phyloP scores from a whole-genome alignment of 2,797 vertebrate genomes.

The Sebastes nivosus region DNA sequence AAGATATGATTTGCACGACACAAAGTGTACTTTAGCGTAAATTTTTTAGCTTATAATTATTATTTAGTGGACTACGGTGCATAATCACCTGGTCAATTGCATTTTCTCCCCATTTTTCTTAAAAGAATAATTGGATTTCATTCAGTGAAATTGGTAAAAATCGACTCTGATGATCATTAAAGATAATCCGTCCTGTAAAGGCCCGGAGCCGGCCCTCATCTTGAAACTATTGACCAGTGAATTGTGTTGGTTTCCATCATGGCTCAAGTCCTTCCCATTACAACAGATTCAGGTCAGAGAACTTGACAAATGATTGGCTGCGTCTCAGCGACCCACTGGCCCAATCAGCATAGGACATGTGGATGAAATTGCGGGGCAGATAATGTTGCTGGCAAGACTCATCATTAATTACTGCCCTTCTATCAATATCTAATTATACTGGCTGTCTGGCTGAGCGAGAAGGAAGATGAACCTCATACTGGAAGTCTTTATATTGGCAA shows the following conservation, averaged over 20 bases:
- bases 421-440: constrained; percentile 85
- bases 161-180: not conserved
- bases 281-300: constrained; percentile 71
- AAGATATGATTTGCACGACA: not conserved
- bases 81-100: not conserved
- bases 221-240: constrained; percentile 20
- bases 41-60: not conserved
- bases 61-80: rapidly evolving
- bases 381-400: constrained; percentile 71
- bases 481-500: constrained; percentile 64
- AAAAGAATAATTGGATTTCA: not conserved
- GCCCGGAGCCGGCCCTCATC: constrained; percentile 7
- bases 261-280: constrained; percentile 55
- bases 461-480: constrained; percentile 66
- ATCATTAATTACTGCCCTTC: constrained; percentile 81
- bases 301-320: constrained; percentile 69
- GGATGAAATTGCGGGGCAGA: constrained; percentile 66
- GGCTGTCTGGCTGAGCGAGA: constrained; percentile 66
- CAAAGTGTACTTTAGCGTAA: not conserved
- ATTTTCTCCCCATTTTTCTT: not conserved
- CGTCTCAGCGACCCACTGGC: constrained; percentile 53
- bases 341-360: constrained; percentile 58
- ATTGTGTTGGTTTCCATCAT: constrained; percentile 45
- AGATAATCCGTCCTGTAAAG: not conserved
- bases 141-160: not conserved